Percentiles rank a stretch among this genome's conserved stretches.
Evolutionary conservation across 2,888 invertebrate species (phyloP).

Genomic region (Agrochola lota): DNA sequence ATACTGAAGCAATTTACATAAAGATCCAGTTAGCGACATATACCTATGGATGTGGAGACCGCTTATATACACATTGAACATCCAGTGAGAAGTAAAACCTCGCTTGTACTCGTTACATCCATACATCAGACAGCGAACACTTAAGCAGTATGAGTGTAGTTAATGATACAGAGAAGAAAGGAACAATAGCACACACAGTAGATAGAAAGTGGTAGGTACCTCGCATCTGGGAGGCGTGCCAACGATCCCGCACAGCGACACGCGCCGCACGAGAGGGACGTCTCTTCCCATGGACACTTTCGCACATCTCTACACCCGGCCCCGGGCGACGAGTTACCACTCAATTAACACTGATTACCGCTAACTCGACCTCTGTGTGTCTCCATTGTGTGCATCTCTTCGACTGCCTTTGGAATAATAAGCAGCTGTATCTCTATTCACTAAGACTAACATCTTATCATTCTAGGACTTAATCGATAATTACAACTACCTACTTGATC

Average conservation of each 20-base stretch:
- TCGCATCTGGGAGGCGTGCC: slow-evolving; percentile 75
- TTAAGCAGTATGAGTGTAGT: slow-evolving; percentile 61
- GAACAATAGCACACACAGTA: slow-evolving; percentile 63
- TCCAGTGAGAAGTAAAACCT: slow-evolving; percentile 56
- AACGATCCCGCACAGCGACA: slow-evolving; percentile 78
- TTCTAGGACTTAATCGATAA: slow-evolving; percentile 63
- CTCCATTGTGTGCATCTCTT: slow-evolving; percentile 68
- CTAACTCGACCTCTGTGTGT: slow-evolving; percentile 78
- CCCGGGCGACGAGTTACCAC: slow-evolving; percentile 74
- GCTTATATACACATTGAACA: slow-evolving; percentile 55
- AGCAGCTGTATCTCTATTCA: slow-evolving; percentile 67
- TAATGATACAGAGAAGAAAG: slow-evolving; percentile 63
- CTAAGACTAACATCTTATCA: slow-evolving; percentile 65
- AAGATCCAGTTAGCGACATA: slow-evolving; percentile 46
- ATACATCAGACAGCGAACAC: slow-evolving; percentile 57
- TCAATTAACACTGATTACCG: slow-evolving; percentile 82
- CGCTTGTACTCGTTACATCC: slow-evolving; percentile 33
- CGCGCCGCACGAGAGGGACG: slow-evolving; percentile 78
- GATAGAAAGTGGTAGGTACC: slow-evolving; percentile 71
- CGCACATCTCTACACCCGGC: slow-evolving; percentile 73
- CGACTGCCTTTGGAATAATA: slow-evolving; percentile 69
- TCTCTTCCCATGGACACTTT: slow-evolving; percentile 79
- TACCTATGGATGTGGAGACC: slow-evolving; percentile 26
- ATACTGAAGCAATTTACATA: slow-evolving; percentile 50
- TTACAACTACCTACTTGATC: slow-evolving; percentile 61